These are phyloP conservation scores for Puntigrus tetrazona DNA, from an alignment of 2,113 vertebrate genomes.

Conservation along the genomic window DNA sequence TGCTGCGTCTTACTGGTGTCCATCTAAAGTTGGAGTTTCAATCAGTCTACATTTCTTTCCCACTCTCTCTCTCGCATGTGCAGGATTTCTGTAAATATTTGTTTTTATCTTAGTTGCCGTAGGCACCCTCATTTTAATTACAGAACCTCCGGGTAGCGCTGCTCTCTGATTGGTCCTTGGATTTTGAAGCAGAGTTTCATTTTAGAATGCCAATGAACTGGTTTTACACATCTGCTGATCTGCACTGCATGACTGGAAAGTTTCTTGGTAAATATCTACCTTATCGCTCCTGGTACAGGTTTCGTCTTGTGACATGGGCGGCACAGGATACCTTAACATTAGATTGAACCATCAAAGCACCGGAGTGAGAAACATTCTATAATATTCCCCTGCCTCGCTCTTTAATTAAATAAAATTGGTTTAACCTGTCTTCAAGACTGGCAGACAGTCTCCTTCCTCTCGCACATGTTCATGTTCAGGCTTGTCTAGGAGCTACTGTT, in stretches of 20 bases:
- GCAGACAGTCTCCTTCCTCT: not conserved
- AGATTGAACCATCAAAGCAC: not conserved
- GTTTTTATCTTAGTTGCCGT: constrained; percentile 7
- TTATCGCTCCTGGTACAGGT: not conserved
- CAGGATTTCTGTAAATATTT: constrained; percentile 18
- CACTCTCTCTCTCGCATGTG: not conserved
- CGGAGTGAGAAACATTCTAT: not conserved
- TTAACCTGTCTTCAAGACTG: not conserved
- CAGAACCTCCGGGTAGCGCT: not conserved
- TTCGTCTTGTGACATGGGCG: not conserved
- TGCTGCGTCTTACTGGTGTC: not conserved
- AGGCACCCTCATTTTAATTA: constrained; percentile 6
- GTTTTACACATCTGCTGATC: constrained; percentile 25
- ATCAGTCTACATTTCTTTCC: not conserved
- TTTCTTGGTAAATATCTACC: not conserved
- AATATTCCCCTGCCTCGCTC: not conserved
- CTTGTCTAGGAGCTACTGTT: constrained; percentile 31
- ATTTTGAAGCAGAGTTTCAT: not conserved
- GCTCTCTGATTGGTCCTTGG: constrained; percentile 3
- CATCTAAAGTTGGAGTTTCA: not conserved
- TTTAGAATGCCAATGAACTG: constrained; percentile 3
- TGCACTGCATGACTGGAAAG: not conserved
- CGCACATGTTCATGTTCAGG: not conserved
- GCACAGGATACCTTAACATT: not conserved
- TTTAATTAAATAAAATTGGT: not conserved